Base-by-base conservation (phyloP, 2,888 invertebrate genomes). In the Drosophila quinaria region DNA sequence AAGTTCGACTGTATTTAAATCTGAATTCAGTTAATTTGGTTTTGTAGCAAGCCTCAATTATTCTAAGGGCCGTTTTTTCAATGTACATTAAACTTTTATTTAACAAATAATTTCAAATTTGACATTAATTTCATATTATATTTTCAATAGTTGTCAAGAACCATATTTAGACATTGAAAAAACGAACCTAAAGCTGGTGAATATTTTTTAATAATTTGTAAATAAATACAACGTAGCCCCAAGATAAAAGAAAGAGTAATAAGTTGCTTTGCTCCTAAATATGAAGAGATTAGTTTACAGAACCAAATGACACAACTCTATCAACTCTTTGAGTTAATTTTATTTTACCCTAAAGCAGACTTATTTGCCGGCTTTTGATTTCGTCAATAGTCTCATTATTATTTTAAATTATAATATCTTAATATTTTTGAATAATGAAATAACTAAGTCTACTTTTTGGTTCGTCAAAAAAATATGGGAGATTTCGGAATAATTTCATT, bases 11-110 rank as follows among this genome's bases (percentile, higher is more conserved):
- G n/a, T n/a, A 29, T 11, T 19, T 13, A 42, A 56, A 49, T 42
- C 29, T n/a, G n/a, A 10, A 33, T 55, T 22, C 10, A 10, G 13
- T 31, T 41, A 22, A 29, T 37, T 35, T 22, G 35, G 9, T 63
- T 37, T 22, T 4, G 37, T 47, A 25, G 52, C 44, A 37, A 71
- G 54, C 50, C 29, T 59, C 46, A 46, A 46, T 50, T 54, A 54
- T 54, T 52, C 19, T 25, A n/a, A n/a, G n/a, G n/a, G n/a, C n/a
- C n/a, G n/a, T n/a, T n/a, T n/a, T n/a, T n/a, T n/a, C n/a, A n/a
- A n/a, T n/a, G n/a, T n/a, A n/a, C n/a, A n/a, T n/a, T n/a, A n/a
- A n/a, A n/a, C n/a, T n/a, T n/a, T n/a, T n/a, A n/a, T n/a, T n/a
- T n/a, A n/a, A n/a, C n/a, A n/a, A n/a, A n/a, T n/a, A n/a, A n/a